Base-by-base conservation (phyloP, 2,888 invertebrate genomes). In the Elgonia sp. region DNA sequence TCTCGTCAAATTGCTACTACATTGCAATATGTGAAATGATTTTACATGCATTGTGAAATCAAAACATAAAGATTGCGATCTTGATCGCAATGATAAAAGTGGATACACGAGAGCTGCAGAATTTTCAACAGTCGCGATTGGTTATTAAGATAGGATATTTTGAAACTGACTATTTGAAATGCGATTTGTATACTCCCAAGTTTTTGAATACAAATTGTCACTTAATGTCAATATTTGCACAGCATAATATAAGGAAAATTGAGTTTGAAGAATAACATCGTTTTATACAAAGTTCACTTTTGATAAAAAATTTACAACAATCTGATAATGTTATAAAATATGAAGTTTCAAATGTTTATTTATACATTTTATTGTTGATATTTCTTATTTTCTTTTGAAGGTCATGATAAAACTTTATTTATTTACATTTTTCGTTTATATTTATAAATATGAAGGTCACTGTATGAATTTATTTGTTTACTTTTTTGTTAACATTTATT, bases 131-230 rank as follows among this genome's bases (percentile, higher is more conserved):
- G 18, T 57, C 37, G 40, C 55, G 73, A 73, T 82, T 73, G 82
- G 73, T 82, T 82, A 73, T 75, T 82, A 82, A 82, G 82, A 82
- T 82, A 73, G 65, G 37, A 37, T 46, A 73, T 73, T 81, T 82
- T 65, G 65, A 75, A 75, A 72, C 20, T 53, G 50, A 6, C 53
- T 72, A 55, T 73, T 72, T 82, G 40, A 73, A 72, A 57, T 62
- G 73, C 67, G 21, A 82, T 65, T 73, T 75, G 63, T 65, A 65
- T 65, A 72, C 18, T 29, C 8, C 29, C 39, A 55, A 18, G 40
- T 46, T 72, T 81, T 62, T 50, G 80, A 72, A 81, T 81, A 72
- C 53, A 62, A 81, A 72, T 70, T 62, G 60, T 80, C 69, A 69
- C 57, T 80, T 80, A 60, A 62, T 50, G 39, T 0, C 7, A 12